Base-by-base conservation (phyloP, 2,888 invertebrate genomes). In the Watsonalla cultraria region DNA sequence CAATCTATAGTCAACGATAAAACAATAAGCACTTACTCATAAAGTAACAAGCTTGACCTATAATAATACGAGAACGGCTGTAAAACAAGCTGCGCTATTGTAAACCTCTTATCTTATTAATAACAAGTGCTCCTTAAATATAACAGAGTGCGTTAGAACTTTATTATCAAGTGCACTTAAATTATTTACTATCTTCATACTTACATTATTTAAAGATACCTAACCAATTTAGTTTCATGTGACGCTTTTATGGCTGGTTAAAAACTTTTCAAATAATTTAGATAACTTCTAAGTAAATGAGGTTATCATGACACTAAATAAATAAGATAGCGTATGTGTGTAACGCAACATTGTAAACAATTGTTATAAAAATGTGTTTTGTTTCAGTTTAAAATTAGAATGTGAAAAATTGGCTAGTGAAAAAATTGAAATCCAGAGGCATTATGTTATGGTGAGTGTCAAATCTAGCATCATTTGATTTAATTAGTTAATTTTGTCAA, bases 351-450 rank as follows among this genome's bases (percentile, higher is more conserved):
- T 37, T 37, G 11, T 11, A 5, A 42, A 42, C 11, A 42, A 11
- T 11, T 5, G 4, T 11, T 11, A 11, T 42, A 42, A 42, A 42
- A 11, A 42, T 42, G 24, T 42, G 11, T 71, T 71, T 86, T 89
- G 86, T 92, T 92, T 75, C 93, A 94, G 94, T 86, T 92, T 96
- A 88, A 96, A 96, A 92, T 92, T 96, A 92, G 96, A 97, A 92
- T 95, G 96, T 88, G 96, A 97, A 90, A 97, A 97, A 89, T 90
- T 96, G 85, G 95, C 95, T 76, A 94, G 94, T 83, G 96, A 97
- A 92, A 96, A 96, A 92, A 96, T 96, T 74, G 96, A 96, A 92
- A 95, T 96, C 92, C 96, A 96, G 86, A 93, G 96, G 88, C 96
- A 96, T 92, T 96, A 96, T 91, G 96, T 96, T 68, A 96, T 96